phyloP scores from a whole-genome alignment of 2,113 vertebrate genomes.

The Haemorhous mexicanus region DNA sequence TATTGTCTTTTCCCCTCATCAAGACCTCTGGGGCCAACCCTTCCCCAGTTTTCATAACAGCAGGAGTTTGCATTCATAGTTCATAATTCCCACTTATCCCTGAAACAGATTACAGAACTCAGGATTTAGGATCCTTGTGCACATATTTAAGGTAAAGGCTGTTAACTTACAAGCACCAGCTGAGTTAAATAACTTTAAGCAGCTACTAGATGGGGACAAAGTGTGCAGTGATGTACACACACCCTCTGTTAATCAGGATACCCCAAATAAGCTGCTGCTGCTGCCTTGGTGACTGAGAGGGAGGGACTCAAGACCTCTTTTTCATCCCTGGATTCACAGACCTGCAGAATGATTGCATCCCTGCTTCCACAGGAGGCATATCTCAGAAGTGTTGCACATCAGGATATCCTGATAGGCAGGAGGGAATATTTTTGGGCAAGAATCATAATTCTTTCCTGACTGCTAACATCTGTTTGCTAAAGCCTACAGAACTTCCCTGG shows the following conservation, averaged over 20 bases:
- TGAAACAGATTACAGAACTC: background rate
- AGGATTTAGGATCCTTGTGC: background rate
- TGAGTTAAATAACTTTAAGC: background rate
- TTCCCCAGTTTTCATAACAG: background rate
- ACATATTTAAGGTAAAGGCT: background rate
- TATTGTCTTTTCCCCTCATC: background rate
- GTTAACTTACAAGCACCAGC: background rate
- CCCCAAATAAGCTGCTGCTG: background rate
- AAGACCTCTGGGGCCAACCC: background rate
- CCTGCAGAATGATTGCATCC: background rate
- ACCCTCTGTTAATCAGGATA: background rate
- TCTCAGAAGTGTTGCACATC: conserved; percentile 1
- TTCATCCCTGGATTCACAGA: background rate
- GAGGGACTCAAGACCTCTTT: background rate
- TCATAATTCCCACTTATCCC: background rate
- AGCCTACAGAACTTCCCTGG: conserved; percentile 71
- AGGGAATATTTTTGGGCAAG: conserved; percentile 69
- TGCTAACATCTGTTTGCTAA: conserved; percentile 79
- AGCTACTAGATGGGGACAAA: background rate
- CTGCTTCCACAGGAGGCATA: background rate
- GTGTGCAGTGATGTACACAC: background rate
- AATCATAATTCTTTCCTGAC: conserved; percentile 68
- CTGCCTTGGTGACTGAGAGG: background rate
- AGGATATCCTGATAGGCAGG: conserved; percentile 60
- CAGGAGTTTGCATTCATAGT: background rate